phyloP scores from a whole-genome alignment of 2,888 invertebrate species.

The Nymphalis c-album region DNA sequence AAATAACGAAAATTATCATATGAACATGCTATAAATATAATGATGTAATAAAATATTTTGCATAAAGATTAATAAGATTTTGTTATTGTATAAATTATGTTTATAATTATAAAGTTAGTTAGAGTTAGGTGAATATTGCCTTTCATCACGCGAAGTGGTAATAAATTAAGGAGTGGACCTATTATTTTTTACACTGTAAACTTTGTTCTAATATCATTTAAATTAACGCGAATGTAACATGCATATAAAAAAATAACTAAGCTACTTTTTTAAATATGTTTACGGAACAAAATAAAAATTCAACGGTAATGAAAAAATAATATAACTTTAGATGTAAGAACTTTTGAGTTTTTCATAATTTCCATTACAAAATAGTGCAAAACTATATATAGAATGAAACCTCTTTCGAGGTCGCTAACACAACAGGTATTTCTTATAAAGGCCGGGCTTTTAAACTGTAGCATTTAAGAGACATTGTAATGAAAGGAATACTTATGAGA shows the following conservation, averaged over 20 bases:
- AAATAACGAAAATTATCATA: background rate
- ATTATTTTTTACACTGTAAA: constrained; percentile 3
- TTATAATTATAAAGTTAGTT: constrained; percentile 15
- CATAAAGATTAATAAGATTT: constrained; percentile 2
- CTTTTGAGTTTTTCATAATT: background rate
- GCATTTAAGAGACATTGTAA: constrained; percentile 7
- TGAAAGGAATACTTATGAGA: constrained; percentile 1
- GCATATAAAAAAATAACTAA: background rate
- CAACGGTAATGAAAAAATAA: background rate
- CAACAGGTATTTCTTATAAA: constrained; percentile 6
- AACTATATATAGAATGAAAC: background rate
- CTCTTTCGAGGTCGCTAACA: constrained; percentile 9
- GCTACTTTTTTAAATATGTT: background rate
- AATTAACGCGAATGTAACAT: background rate
- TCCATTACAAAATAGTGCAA: background rate
- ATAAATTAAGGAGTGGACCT: constrained; percentile 20
- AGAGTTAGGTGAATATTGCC: constrained; percentile 1
- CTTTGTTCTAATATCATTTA: background rate
- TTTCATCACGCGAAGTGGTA: constrained; percentile 21
- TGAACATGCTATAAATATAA: background rate
- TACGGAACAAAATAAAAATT: background rate
- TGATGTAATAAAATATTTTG: background rate
- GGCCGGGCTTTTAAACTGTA: constrained; percentile 6
- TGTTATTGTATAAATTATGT: background rate
- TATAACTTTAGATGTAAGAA: background rate